Percentiles rank a stretch among this genome's conserved stretches.
Evolutionary conservation across 2,797 vertebrate genomes (phyloP).

Genomic region (Phalloptychus januarius): DNA sequence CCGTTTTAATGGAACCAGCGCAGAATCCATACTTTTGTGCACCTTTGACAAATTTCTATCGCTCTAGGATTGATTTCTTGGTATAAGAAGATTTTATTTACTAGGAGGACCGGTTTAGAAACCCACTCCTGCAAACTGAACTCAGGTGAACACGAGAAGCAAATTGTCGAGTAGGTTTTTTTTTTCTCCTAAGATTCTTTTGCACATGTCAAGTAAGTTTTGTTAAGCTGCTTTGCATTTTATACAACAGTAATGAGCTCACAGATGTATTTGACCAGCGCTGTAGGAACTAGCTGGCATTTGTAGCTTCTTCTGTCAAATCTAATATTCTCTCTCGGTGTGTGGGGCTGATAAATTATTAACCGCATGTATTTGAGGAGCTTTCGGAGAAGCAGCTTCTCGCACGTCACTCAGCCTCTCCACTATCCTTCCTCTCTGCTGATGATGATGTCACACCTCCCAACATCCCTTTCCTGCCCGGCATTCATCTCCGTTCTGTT

Average conservation of each 20-base stretch:
- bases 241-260: slow-evolving; percentile 47
- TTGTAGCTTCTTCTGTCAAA: slow-evolving; percentile 67
- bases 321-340: slow-evolving; percentile 65
- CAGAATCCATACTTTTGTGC: not conserved
- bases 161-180: not conserved
- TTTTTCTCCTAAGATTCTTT: not conserved
- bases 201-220: slow-evolving; percentile 16
- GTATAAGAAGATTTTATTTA: not conserved
- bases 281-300: slow-evolving; percentile 53
- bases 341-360: slow-evolving; percentile 68
- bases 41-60: not conserved
- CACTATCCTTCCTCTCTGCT: slow-evolving; percentile 30
- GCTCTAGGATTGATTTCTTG: not conserved
- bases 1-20: not conserved
- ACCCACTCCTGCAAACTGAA: not conserved
- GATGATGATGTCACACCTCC: slow-evolving; percentile 51
- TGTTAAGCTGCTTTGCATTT: slow-evolving; percentile 34
- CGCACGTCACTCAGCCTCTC: slow-evolving; percentile 59
- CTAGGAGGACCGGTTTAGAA: not conserved
- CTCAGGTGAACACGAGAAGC: not conserved
- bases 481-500: slow-evolving; percentile 5
- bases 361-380: slow-evolving; percentile 74
- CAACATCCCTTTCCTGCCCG: slow-evolving; percentile 1
- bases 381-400: slow-evolving; percentile 70
- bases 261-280: slow-evolving; percentile 15